Evolutionary conservation across 2,888 invertebrate genomes (phyloP).

Genomic region (Myopa testacea): DNA sequence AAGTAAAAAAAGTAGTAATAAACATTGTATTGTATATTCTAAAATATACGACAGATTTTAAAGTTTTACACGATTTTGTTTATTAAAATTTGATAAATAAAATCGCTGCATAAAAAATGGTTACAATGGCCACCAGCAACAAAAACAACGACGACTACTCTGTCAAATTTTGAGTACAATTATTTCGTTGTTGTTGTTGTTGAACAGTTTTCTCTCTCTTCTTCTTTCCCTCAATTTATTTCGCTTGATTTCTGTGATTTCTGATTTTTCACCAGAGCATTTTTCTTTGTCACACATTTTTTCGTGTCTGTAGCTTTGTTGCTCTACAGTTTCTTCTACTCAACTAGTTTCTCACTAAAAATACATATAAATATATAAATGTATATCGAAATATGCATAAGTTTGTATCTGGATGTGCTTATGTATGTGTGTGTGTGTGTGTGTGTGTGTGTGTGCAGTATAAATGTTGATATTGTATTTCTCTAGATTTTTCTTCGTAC

Average conservation of each 20-base stretch:
- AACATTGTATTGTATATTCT: no score
- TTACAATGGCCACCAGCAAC: no score
- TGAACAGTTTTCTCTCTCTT: not conserved
- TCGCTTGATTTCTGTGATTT: not conserved
- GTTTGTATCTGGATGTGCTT: not conserved
- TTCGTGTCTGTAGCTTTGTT: not conserved
- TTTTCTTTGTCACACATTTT: slow-evolving; percentile 4
- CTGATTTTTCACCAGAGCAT: not conserved
- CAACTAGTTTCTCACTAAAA: not conserved
- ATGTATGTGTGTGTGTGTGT: no score
- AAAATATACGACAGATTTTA: no score
- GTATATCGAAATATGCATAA: not conserved
- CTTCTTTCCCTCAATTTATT: not conserved
- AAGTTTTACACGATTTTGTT: no score
- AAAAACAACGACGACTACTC: no score
- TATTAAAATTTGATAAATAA: no score
- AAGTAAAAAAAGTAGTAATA: no score
- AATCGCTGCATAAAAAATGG: no score
- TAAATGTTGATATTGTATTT: not conserved
- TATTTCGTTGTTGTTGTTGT: not conserved
- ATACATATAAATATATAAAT: not conserved
- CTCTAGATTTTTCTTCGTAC: not conserved
- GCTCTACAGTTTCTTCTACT: not conserved
- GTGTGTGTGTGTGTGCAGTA: not conserved
- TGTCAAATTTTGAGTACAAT: no score